Base-by-base conservation (phyloP, 2,888 invertebrate species). In the Philereme transversata region DNA sequence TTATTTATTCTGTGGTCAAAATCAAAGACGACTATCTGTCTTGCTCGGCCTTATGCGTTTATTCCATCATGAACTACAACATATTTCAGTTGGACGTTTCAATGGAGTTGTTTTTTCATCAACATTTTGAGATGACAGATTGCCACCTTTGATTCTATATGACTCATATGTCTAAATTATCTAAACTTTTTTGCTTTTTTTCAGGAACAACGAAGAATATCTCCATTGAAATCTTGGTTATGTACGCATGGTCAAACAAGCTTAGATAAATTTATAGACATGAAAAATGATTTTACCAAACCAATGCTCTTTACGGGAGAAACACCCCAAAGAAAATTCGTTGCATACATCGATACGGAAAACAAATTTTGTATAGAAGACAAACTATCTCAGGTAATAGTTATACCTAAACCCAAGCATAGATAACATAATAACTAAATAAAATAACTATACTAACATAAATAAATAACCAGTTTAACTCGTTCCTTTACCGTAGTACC, bases 331-430 rank as follows among this genome's bases (percentile, higher is more conserved):
- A 94, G 97, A 69, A 96, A 96, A 82, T 98, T 99, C 84, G 96
- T 97, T 0, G 99, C 99, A 0, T 97, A 97, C 78, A 99, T 99
- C 71, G 99, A 99, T 87, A 97, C 97, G 0, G 98, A 98, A 63
- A 95, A 97, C 77, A 95, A 96, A 83, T 98, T 98, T 86, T 94
- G 95, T 56, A 93, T 96, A 62, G 97, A 97, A 87, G 99, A 99
- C 83, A 98, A 98, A 88, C 89, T 99, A 53, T 99, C 99, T 5
- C 98, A 98, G 94, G 97, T 45, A 22, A 22, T 22, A 22, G 1
- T 22, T 22, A 22, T 3, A 40, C 4, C 40, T 40, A 40, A 4
- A 40, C 4, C 40, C 6, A 40, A 4, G 7, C 5, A 22, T 3
- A 22, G 3, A 22, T 22, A 22, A 1, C 22, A 40, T 40, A 40